Evolutionary conservation across 2,888 invertebrate genomes (phyloP).

Genomic region (Salpingus planirostris): DNA sequence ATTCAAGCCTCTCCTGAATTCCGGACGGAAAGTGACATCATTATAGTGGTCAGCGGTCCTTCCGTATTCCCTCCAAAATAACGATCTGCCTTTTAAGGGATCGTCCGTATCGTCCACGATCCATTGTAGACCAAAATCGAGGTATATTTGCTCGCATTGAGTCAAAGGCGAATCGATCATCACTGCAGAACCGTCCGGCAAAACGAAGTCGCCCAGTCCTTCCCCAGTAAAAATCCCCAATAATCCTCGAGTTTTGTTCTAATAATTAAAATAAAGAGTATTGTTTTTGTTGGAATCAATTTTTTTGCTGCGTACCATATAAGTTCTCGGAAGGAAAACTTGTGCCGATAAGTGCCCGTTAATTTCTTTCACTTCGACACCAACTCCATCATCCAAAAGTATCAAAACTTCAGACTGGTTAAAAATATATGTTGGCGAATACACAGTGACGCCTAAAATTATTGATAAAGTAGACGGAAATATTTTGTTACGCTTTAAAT

Average conservation of each 20-base stretch:
- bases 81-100: constrained; percentile 59
- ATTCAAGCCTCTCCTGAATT: constrained; percentile 58
- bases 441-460: constrained; percentile 87
- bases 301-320: constrained; percentile 61
- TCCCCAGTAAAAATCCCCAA: constrained; percentile 89
- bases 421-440: constrained; percentile 82
- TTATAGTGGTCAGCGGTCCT: constrained; percentile 73
- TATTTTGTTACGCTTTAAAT: too few species aligned
- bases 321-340: constrained; percentile 80
- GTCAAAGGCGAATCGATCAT: constrained; percentile 48
- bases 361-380: constrained; percentile 84
- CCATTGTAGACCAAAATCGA: constrained; percentile 75
- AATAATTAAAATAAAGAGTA: constrained; percentile 25
- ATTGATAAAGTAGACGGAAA: too few species aligned
- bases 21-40: constrained; percentile 68
- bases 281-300: not conserved
- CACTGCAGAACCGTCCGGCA: constrained; percentile 58
- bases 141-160: constrained; percentile 66
- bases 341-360: constrained; percentile 77
- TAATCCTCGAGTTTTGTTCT: constrained; percentile 85
- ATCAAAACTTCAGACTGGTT: constrained; percentile 93
- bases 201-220: constrained; percentile 68
- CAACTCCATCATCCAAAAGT: constrained; percentile 90
- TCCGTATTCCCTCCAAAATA: constrained; percentile 73
- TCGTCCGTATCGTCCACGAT: constrained; percentile 72